These are phyloP conservation scores for Pristionchus mayeri DNA, from an alignment of 2,888 invertebrate genomes.

Conservation along the genomic window DNA sequence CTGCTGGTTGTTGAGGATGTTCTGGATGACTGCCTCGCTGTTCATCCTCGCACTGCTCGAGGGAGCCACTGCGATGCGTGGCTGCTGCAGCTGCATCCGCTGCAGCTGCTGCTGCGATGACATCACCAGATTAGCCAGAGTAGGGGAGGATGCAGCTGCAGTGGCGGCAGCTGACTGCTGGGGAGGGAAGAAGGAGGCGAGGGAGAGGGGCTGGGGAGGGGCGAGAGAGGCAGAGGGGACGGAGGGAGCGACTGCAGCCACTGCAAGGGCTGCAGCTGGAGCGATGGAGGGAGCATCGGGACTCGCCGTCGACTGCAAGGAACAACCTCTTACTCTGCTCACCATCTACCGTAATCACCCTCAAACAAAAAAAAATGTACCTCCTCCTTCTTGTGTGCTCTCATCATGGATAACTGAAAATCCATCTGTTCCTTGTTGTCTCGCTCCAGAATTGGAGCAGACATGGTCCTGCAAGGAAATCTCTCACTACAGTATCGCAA, in stretches of 20 bases:
- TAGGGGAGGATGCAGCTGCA: not conserved
- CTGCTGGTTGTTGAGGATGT: not conserved
- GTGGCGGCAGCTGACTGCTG: not conserved
- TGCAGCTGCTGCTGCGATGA: not conserved
- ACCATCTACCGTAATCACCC: not conserved
- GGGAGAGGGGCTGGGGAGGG: not conserved
- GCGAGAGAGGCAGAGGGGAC: not conserved
- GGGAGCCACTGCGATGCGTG: not conserved
- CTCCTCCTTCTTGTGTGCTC: constrained; percentile 4
- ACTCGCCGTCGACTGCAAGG: no score
- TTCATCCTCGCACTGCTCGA: not conserved
- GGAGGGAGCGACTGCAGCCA: not conserved
- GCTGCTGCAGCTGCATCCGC: not conserved
- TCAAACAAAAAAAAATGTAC: not conserved
- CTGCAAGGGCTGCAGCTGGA: not conserved
- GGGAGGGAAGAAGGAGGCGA: not conserved
- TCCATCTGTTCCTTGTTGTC: not conserved
- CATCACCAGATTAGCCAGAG: not conserved
- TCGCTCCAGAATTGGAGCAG: constrained; percentile 9
- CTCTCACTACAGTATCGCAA: not conserved
- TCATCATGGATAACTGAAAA: not conserved
- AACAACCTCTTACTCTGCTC: not conserved
- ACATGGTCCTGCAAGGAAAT: not conserved
- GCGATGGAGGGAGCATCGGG: not conserved
- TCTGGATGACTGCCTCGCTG: not conserved